Evolutionary conservation across 2,113 vertebrate species (phyloP).

Genomic region (Donacobius atricapilla): DNA sequence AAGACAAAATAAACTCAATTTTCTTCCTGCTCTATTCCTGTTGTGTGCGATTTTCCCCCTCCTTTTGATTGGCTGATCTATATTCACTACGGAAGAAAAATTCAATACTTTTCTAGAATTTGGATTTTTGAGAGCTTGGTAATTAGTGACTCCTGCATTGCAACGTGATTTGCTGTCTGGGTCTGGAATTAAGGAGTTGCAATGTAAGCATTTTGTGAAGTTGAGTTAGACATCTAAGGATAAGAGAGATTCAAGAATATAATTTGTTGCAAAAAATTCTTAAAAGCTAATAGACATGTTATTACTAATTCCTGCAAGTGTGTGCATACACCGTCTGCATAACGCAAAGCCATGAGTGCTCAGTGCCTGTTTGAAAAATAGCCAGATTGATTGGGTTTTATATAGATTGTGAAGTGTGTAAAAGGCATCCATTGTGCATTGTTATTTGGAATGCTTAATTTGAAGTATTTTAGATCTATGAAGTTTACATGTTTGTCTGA

Average conservation of each 20-base stretch:
- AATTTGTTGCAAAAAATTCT: neutral
- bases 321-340: neutral
- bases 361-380: neutral
- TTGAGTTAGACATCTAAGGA: neutral
- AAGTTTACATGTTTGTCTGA: neutral
- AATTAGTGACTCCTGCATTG: neutral
- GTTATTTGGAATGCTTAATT: neutral
- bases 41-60: accelerated
- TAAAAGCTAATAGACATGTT: neutral
- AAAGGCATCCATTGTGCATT: neutral
- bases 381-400: neutral
- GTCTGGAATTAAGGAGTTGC: neutral
- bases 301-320: slow-evolving; percentile 55
- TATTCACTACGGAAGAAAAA: neutral
- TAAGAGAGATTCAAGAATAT: neutral
- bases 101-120: neutral
- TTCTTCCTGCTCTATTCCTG: neutral
- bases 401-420: neutral
- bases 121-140: neutral
- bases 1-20: neutral
- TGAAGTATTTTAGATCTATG: neutral
- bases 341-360: neutral
- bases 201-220: neutral
- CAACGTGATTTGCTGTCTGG: neutral
- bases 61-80: neutral